Conservation (phyloP, 2,888 invertebrate genomes). For the Ectemnius lituratus region DNA sequence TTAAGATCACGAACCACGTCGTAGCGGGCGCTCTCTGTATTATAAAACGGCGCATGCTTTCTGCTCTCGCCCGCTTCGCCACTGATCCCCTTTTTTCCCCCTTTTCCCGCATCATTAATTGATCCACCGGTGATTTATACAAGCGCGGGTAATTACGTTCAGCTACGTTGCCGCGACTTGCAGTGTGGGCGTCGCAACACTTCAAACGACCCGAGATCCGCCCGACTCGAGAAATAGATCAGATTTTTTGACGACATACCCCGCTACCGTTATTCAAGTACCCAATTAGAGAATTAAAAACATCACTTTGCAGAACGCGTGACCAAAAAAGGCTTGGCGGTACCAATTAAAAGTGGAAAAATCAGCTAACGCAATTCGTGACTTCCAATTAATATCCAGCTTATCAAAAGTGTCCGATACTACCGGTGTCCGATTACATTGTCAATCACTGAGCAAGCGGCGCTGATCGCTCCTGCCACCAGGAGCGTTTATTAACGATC, state of each 20-base stretch:
- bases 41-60: slow-evolving; percentile 54
- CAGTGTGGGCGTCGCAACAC: slow-evolving; percentile 17
- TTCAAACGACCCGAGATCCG: background rate
- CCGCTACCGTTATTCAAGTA: too few species aligned
- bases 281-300: background rate
- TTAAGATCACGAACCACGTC: slow-evolving; percentile 50
- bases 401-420: slow-evolving; percentile 35
- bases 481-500: slow-evolving; percentile 46
- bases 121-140: slow-evolving; percentile 55
- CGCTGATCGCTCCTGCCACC: slow-evolving; percentile 19
- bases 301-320: background rate
- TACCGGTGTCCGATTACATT: slow-evolving; percentile 44
- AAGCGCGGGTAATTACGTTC: slow-evolving; percentile 49
- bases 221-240: too few species aligned
- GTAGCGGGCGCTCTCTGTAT: slow-evolving; percentile 27
- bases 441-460: slow-evolving; percentile 25
- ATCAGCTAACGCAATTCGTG: too few species aligned
- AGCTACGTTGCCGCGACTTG: slow-evolving; percentile 21
- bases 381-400: slow-evolving; percentile 27
- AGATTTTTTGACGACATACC: too few species aligned
- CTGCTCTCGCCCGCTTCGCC: slow-evolving; percentile 12
- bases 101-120: slow-evolving; percentile 43
- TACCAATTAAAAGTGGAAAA: too few species aligned
- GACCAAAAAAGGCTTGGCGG: too few species aligned
- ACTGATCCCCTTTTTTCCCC: slow-evolving; percentile 4